These are phyloP conservation scores for Lepidonotus clava DNA, from an alignment of 2,888 invertebrate genomes.

Conservation along the genomic window DNA sequence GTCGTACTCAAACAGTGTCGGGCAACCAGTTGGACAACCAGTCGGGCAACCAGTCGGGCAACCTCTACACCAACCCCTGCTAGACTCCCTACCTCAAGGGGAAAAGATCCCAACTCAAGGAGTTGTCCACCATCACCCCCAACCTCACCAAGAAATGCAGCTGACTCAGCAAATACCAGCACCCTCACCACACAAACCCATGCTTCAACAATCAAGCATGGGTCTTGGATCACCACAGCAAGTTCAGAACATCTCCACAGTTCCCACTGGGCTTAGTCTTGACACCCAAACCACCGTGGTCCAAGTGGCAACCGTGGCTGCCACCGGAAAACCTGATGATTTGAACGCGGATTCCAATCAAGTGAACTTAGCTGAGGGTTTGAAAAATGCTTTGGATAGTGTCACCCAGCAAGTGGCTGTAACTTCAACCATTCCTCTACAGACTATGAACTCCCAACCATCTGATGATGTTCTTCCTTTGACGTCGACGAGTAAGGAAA, in stretches of 20 bases:
- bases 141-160: background rate
- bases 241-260: background rate
- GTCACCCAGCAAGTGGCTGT: background rate
- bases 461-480: background rate
- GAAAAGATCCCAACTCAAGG: slow-evolving; percentile 29
- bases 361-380: slow-evolving; percentile 22
- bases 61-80: background rate
- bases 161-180: slow-evolving; percentile 2
- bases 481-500: background rate
- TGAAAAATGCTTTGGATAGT: background rate
- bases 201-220: no score
- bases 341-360: background rate
- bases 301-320: background rate
- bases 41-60: no score
- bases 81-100: slow-evolving; percentile 16
- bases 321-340: background rate
- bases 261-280: background rate
- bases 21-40: no score
- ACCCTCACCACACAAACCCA: background rate
- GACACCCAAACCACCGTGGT: background rate
- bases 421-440: background rate
- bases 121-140: slow-evolving; percentile 42
- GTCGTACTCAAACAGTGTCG: background rate
- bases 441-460: background rate
- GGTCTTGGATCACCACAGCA: background rate